Percentiles rank a stretch among this genome's conserved stretches.
These are phyloP conservation scores for Anaspis maculata DNA, from an alignment of 2,888 invertebrate species.

Conservation along the genomic window DNA sequence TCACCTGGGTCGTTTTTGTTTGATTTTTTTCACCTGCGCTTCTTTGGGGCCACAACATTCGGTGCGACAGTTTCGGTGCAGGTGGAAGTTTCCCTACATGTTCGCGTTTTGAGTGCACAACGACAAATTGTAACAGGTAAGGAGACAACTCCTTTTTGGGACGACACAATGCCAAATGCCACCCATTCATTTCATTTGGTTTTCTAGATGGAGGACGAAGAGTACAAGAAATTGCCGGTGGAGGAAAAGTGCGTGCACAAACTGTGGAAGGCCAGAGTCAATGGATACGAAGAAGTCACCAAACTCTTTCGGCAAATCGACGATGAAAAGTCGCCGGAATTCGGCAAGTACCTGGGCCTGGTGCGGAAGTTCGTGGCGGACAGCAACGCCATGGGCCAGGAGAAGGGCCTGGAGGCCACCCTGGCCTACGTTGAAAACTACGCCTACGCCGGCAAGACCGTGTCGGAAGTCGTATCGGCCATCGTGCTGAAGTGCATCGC, in stretches of 20 bases:
- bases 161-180: too few relatives aligned
- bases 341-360: constrained; percentile 81
- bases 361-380: constrained; percentile 93
- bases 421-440: constrained; percentile 88
- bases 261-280: constrained; percentile 90
- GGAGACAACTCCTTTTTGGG: too few relatives aligned
- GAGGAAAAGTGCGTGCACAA: constrained; percentile 92
- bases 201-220: constrained; percentile 69
- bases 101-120: too few relatives aligned
- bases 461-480: constrained; percentile 68
- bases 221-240: constrained; percentile 76
- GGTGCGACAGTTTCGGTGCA: too few relatives aligned
- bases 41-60: too few relatives aligned
- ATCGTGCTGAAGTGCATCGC: constrained; percentile 89
- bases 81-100: too few relatives aligned
- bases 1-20: too few relatives aligned
- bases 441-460: constrained; percentile 76
- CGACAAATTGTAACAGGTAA: too few relatives aligned
- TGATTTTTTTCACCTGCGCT: too few relatives aligned
- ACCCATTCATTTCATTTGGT: background rate
- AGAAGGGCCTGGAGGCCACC: constrained; percentile 89
- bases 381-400: constrained; percentile 91
- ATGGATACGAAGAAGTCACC: constrained; percentile 89
- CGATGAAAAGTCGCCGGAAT: constrained; percentile 91
- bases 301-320: constrained; percentile 81